A percentile compares a stretch with the other conserved stretches of the same genome.
phyloP scores from a whole-genome alignment of 2,113 vertebrate species.

The Serilophus lunatus region DNA sequence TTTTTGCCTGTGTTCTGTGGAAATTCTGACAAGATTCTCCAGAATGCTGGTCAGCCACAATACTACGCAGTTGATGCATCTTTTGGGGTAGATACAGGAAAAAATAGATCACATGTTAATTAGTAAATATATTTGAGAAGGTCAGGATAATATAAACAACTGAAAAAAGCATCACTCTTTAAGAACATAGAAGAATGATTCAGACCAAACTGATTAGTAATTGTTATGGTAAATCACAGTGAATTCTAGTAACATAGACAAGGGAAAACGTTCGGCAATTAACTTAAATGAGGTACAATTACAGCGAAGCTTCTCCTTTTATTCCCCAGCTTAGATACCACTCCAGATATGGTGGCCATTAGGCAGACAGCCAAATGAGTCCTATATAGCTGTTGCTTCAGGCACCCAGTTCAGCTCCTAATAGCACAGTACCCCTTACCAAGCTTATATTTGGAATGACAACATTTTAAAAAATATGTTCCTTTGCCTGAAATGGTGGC shows the following conservation, averaged over 20 bases:
- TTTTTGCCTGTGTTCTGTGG: not conserved
- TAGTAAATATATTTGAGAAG: not conserved
- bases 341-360: not conserved
- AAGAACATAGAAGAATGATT: not conserved
- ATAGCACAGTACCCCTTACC: not conserved
- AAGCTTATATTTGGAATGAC: not conserved
- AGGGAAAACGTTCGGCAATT: not conserved
- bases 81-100: not conserved
- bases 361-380: not conserved
- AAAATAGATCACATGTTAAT: not conserved
- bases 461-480: not conserved
- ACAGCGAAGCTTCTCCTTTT: not conserved
- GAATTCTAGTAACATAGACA: not conserved
- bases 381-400: not conserved
- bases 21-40: not conserved
- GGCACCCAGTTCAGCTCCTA: not conserved
- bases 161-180: not conserved
- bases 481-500: not conserved
- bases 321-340: not conserved
- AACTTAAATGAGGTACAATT: not conserved
- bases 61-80: not conserved
- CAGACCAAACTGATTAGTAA: not conserved
- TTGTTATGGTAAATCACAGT: not conserved
- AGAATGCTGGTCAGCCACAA: not conserved
- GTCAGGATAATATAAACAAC: not conserved